These are phyloP conservation scores for Aphelenchoides bicaudatus DNA, from an alignment of 2,888 invertebrate genomes.

Conservation along the genomic window DNA sequence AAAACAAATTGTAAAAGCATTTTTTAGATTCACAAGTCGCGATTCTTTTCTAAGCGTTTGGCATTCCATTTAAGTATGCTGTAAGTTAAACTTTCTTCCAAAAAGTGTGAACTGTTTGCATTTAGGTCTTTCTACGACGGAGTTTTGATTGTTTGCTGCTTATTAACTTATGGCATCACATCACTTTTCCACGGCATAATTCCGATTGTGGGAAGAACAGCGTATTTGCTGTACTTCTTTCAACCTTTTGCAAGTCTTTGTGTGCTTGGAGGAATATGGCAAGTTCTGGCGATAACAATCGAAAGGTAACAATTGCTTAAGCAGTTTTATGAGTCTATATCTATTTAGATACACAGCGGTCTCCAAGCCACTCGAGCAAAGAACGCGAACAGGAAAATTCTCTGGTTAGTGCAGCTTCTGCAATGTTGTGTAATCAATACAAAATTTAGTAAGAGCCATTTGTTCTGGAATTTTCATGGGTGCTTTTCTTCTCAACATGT, in stretches of 20 bases:
- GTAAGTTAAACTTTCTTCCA: conserved; percentile 52
- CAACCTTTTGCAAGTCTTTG: conserved; percentile 59
- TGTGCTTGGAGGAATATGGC: conserved; percentile 59
- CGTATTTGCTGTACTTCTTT: conserved; percentile 57
- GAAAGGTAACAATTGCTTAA: conserved; percentile 42
- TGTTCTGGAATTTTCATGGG: conserved; percentile 44
- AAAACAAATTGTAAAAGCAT: conserved; percentile 1
- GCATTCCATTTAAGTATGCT: conserved; percentile 55
- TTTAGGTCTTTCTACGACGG: background rate
- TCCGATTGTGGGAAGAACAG: conserved; percentile 39
- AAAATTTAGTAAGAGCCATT: conserved; percentile 52
- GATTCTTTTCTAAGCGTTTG: conserved; percentile 52
- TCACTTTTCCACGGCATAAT: conserved; percentile 40
- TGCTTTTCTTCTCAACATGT: conserved; percentile 50
- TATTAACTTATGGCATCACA: conserved; percentile 45
- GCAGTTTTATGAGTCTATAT: conserved; percentile 5
- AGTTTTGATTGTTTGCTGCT: conserved; percentile 47
- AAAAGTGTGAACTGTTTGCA: background rate
- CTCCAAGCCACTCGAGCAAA: conserved; percentile 53
- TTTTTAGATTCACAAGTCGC: conserved; percentile 48
- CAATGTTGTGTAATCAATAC: conserved; percentile 43
- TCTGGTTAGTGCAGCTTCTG: conserved; percentile 22
- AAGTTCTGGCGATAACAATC: conserved; percentile 57
- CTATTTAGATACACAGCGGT: conserved; percentile 52
- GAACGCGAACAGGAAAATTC: too few species aligned